A percentile compares a stretch with the other conserved stretches of the same genome.
These are phyloP conservation scores for Drosophila silvestris DNA, from an alignment of 2,888 invertebrate species.

Conservation along the genomic window DNA sequence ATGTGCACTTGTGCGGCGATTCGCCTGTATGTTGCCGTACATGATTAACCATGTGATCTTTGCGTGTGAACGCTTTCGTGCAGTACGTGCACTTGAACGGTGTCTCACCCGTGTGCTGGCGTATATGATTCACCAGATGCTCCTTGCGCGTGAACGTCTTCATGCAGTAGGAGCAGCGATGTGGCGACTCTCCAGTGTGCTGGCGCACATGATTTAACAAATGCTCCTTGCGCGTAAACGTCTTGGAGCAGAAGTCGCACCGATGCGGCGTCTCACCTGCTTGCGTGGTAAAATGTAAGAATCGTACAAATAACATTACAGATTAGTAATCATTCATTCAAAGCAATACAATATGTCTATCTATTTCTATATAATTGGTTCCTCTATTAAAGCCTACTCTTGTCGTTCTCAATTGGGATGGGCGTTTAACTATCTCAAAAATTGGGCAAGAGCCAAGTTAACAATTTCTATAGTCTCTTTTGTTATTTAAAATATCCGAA, in stretches of 20 bases:
- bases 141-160: conserved; percentile 96
- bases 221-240: conserved; percentile 94
- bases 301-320: conserved; percentile 85
- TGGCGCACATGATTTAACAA: conserved; percentile 94
- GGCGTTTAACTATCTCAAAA: background rate
- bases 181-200: conserved; percentile 93
- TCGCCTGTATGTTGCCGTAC: conserved; percentile 93
- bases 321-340: conserved; percentile 85
- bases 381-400: background rate
- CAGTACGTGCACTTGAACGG: conserved; percentile 94
- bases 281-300: conserved; percentile 49
- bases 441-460: background rate
- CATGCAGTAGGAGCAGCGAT: conserved; percentile 93
- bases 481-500: background rate
- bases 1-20: conserved; percentile 94
- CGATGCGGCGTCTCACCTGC: conserved; percentile 92
- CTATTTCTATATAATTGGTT: background rate
- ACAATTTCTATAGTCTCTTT: background rate
- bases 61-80: conserved; percentile 93
- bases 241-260: conserved; percentile 94
- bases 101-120: conserved; percentile 94
- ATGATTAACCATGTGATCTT: conserved; percentile 91
- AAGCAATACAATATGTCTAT: background rate
- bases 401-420: background rate
- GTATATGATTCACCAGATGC: conserved; percentile 93